Evolutionary conservation across 2,888 invertebrate species (phyloP).

Genomic region (Tetanocera ferruginea): DNA sequence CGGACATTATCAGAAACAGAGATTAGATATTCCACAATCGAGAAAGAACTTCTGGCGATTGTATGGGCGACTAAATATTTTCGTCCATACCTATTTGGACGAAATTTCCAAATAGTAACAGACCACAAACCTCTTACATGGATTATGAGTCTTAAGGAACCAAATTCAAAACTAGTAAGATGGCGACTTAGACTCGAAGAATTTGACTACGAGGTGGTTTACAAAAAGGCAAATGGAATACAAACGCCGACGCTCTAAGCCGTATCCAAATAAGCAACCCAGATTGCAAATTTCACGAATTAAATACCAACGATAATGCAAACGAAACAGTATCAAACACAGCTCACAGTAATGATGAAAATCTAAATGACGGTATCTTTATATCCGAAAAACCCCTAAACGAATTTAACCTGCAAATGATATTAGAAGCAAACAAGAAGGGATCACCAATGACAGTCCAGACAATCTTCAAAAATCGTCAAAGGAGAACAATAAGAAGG

Average conservation of each 20-base stretch:
- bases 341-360: conserved; percentile 11
- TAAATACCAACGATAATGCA: background rate
- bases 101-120: too few species aligned
- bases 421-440: conserved; percentile 32
- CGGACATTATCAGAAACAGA: conserved; percentile 49
- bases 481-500: conserved; percentile 35
- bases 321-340: too few species aligned
- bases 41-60: too few species aligned
- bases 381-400: conserved; percentile 47
- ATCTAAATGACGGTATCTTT: conserved; percentile 40
- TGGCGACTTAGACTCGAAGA: too few species aligned
- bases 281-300: background rate
- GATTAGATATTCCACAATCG: conserved; percentile 48
- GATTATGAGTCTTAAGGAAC: too few species aligned
- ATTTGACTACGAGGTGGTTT: background rate
- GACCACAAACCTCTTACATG: too few species aligned
- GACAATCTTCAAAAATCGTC: conserved; percentile 42
- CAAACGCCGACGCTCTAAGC: background rate
- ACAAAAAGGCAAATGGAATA: background rate
- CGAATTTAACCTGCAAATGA: conserved; percentile 45
- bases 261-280: background rate
- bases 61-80: too few species aligned
- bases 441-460: conserved; percentile 19
- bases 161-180: too few species aligned
- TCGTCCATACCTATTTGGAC: too few species aligned